phyloP scores from a whole-genome alignment of 2,113 vertebrate genomes.

The Nothocercus julius region DNA sequence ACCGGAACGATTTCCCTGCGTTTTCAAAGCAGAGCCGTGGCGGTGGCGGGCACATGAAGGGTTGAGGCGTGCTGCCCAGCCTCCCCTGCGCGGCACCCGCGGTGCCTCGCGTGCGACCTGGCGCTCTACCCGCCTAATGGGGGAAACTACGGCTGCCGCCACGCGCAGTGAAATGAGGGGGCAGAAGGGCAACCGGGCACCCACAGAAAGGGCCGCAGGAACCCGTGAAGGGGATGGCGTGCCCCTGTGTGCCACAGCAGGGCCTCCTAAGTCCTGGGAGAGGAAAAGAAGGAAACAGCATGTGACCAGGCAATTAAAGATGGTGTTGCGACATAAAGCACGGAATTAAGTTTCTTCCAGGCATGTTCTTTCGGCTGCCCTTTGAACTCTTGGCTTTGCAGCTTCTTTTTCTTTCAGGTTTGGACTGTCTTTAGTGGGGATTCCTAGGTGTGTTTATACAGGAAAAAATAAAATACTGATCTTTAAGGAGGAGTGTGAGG shows the following conservation, averaged over 20 bases:
- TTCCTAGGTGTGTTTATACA: background rate
- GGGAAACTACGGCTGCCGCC: background rate
- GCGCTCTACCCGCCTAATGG: background rate
- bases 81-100: no score
- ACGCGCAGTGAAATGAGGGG: background rate
- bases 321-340: constrained; percentile 38
- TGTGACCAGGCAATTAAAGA: background rate
- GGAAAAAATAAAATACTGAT: background rate
- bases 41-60: no score
- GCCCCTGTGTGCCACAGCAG: background rate
- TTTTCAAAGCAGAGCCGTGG: background rate
- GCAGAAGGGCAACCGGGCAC: background rate
- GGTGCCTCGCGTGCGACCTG: no score
- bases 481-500: background rate
- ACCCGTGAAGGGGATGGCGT: background rate
- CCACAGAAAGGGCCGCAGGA: background rate
- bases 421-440: background rate
- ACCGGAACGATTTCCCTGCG: no score
- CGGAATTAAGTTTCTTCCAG: constrained; percentile 21
- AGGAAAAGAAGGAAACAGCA: background rate
- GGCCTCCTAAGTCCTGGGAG: background rate
- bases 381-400: constrained; percentile 13
- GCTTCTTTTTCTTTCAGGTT: rapidly evolving
- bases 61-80: background rate
- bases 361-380: constrained; percentile 2